Base-by-base conservation (phyloP, 1,140 invertebrate genomes). In the Maniola jurtina region DNA sequence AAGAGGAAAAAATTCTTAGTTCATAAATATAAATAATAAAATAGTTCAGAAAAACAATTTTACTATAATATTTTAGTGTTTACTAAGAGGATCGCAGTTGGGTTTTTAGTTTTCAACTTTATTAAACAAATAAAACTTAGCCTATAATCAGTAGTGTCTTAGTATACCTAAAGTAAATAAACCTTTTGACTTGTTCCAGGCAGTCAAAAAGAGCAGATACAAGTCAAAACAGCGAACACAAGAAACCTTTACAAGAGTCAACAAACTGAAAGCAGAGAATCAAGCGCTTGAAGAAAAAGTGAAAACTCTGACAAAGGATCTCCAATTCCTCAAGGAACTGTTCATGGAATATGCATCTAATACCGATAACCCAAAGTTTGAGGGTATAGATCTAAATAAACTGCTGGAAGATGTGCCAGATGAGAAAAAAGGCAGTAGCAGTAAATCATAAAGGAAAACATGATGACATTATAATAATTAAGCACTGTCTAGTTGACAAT, bases 281-380 rank as follows among this genome's bases (percentile, higher is more conserved):
- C 95, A 96, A 85, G 92, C 94, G 66, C 86, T 98, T 15, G 94
- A 97, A 85, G 95, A 96, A 74, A 97, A 97, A 90, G 95, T 98
- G 5, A 95, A 97, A 81, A 94, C 95, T 70, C 90, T 98, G 7
- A 95, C 94, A 25, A 96, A 97, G 84, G 96, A 98, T 86, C 88
- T 98, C 4, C 94, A 94, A 52, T 96, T 98, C 76, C 89, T 98
- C 1, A 97, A 97, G 86, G 95, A 97, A 79, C 91, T 98, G n/a
- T 97, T 98, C 75, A 84, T 96, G 54, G 95, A 95, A 16, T 95
- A 96, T 90, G 95, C 95, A 65, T 94, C 95, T 86, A 93, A 93
- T 34, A 16, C 70, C 73, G 82, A 55, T 75, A 86, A 80, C 35
- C 75, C 88, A 5, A 93, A 93, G 75, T 91, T 92, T 76, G 85